phyloP scores from a whole-genome alignment of 1,140 invertebrate genomes.

The Hylyphantes graminicola region DNA sequence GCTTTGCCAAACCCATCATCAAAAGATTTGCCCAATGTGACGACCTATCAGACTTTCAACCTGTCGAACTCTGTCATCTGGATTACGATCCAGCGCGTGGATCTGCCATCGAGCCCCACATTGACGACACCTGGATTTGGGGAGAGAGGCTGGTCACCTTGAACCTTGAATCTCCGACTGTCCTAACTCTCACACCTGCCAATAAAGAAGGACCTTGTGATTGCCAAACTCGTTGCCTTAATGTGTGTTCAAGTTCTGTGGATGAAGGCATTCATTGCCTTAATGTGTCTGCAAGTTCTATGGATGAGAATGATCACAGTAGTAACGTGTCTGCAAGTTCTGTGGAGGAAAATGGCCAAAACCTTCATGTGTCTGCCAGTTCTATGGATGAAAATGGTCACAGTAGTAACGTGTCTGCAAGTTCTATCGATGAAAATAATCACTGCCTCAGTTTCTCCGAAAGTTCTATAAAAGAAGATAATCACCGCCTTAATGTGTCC shows the following conservation, averaged over 20 bases:
- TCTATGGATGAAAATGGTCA: too few relatives aligned
- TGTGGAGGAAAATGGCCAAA: too few relatives aligned
- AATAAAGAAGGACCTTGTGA: not conserved
- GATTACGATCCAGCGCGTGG: conserved; percentile 90
- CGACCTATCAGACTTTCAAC: conserved; percentile 80
- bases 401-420: too few relatives aligned
- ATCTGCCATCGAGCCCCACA: conserved; percentile 95
- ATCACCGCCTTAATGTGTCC: too few relatives aligned
- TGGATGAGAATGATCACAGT: too few relatives aligned
- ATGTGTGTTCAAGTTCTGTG: not conserved
- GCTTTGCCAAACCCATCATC: conserved; percentile 83
- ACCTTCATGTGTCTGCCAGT: too few relatives aligned
- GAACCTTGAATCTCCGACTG: conserved; percentile 84
- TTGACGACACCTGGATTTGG: conserved; percentile 99
- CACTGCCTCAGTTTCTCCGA: too few relatives aligned
- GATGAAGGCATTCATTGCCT: not conserved
- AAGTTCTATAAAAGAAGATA: too few relatives aligned
- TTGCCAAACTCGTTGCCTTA: not conserved
- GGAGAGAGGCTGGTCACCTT: conserved; percentile 96
- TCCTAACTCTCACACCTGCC: conserved; percentile 81
- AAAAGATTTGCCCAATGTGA: conserved; percentile 77
- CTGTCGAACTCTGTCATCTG: conserved; percentile 96
- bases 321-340: too few relatives aligned
- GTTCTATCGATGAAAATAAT: too few relatives aligned
- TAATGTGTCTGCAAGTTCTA: too few relatives aligned